Base-by-base conservation (phyloP, 2,888 invertebrate species). In the Pyrocoelia pectoralis region DNA sequence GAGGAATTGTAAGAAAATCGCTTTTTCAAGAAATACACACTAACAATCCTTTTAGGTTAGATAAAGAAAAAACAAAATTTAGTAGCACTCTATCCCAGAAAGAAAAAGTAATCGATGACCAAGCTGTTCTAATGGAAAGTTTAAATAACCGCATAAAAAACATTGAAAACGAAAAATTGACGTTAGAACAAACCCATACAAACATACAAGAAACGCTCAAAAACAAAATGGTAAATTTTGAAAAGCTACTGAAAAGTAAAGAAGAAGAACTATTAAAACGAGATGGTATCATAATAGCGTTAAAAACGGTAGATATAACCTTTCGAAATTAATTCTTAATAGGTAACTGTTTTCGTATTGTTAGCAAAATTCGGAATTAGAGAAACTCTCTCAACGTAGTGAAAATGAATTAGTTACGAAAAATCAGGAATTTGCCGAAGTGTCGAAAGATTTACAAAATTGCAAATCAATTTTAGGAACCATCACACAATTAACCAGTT, bases 381-480 rank as follows among this genome's bases (percentile, higher is more conserved):
- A 78, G 50, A 72, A 73, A 52, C 66, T 68, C 15, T 19, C 77
- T n/a, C 69, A 68, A 28, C 65, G 69, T 1, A 65, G 62, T 8
- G 70, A 74, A 52, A 65, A 64, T 6, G 60, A 72, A 50, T 56
- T 76, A 28, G 40, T 66, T 1, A 60, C 68, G 9, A 73, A 71
- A 51, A 72, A 71, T 19, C 68, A 66, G 12, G 74, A 77, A 67
- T 65, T 79, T n/a, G 61, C 68, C 2, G 75, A 76, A 40, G 68
- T 74, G 6, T 70, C 65, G 14, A 69, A 69, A 41, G 75, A 76
- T 14, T 69, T 78, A 43, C 52, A 68, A 5, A 68, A 72, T 14
- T 76, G 73, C 19, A 74, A 74, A 53, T 66, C 74, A 38, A 74
- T 79, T 56, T 68, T 80, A 13, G 76, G 77, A 9, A 76, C 76